Conservation (phyloP, 2,113 vertebrate genomes). For the Etia nguti region DNA sequence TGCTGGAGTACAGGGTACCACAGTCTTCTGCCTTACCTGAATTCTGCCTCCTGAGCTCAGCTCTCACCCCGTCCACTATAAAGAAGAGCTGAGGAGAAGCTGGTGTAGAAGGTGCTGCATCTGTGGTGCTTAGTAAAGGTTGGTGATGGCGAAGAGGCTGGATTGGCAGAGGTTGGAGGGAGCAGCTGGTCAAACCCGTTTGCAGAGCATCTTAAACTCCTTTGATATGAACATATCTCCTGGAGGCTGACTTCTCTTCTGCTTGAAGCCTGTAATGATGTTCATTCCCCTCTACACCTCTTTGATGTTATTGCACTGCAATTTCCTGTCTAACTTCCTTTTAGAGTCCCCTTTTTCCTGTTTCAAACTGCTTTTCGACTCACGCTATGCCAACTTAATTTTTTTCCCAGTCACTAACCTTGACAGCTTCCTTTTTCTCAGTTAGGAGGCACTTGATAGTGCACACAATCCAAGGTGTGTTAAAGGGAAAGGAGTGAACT, state of each 20-base stretch:
- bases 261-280: background rate
- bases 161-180: background rate
- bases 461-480: background rate
- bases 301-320: background rate
- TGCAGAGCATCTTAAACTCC: background rate
- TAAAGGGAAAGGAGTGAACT: background rate
- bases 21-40: background rate
- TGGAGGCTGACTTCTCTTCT: background rate
- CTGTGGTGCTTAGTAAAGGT: background rate
- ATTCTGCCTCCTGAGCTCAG: background rate
- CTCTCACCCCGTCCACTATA: background rate
- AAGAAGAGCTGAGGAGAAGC: background rate
- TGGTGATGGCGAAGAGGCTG: background rate
- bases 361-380: background rate
- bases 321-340: background rate
- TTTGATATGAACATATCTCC: background rate
- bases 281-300: background rate
- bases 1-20: background rate
- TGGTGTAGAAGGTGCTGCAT: background rate
- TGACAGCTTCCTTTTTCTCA: background rate
- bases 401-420: background rate
- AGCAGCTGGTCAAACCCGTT: background rate
- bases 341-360: background rate
- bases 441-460: background rate
- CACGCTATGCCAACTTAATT: accelerated